A percentile compares a stretch with the other conserved stretches of the same genome.
Conservation (phyloP, 2,797 vertebrate species). For the Crenichthys baileyi region DNA sequence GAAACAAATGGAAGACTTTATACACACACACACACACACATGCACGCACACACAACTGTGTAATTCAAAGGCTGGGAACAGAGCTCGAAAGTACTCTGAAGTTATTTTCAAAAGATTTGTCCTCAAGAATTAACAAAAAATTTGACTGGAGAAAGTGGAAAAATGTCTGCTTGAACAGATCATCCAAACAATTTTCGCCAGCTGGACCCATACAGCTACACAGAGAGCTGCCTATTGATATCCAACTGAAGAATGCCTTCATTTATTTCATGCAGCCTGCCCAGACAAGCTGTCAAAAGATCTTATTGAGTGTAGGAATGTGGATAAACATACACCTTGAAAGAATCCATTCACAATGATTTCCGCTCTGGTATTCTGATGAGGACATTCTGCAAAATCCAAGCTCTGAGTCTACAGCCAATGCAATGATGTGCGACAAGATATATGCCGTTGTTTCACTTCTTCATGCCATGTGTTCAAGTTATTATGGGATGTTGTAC, state of each 20-base stretch:
- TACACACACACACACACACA: neutral
- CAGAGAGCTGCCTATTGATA: slow-evolving; percentile 13
- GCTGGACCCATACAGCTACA: slow-evolving; percentile 33
- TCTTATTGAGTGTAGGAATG: slow-evolving; percentile 6
- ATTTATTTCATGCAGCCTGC: slow-evolving; percentile 22
- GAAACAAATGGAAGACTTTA: neutral
- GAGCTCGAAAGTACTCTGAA: slow-evolving; percentile 15
- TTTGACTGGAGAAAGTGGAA: slow-evolving; percentile 25
- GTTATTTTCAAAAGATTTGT: slow-evolving; percentile 12
- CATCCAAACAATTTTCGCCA: slow-evolving; percentile 42
- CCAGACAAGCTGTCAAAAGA: slow-evolving; percentile 23
- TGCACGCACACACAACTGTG: neutral
- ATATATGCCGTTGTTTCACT: slow-evolving; percentile 32
- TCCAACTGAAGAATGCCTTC: slow-evolving; percentile 26
- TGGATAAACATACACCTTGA: slow-evolving; percentile 14
- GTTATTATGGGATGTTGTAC: slow-evolving; percentile 67
- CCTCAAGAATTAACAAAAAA: slow-evolving; percentile 34
- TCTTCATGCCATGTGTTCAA: slow-evolving; percentile 42
- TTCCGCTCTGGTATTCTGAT: slow-evolving; percentile 12
- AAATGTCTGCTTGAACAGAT: slow-evolving; percentile 30
- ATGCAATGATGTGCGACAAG: slow-evolving; percentile 53
- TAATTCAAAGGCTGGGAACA: neutral
- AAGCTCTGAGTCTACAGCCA: neutral
- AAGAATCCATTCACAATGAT: slow-evolving; percentile 10
- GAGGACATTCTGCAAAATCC: slow-evolving; percentile 37